Base-by-base conservation (phyloP, 2,797 vertebrate species). In the Odontamblyopus lacepedii region DNA sequence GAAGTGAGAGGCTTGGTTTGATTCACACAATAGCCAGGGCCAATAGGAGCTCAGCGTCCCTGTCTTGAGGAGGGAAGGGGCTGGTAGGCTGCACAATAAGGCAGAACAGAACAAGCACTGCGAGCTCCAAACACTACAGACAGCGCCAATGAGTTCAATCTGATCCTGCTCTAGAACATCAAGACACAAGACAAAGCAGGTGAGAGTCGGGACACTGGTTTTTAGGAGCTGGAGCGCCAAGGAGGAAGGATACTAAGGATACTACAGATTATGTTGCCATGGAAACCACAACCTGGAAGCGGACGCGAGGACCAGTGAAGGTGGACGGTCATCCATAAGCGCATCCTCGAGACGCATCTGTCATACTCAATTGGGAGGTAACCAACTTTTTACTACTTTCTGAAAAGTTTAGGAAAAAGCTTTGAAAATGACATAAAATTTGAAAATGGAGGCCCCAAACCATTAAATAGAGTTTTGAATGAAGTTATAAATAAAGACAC, bases 11-110 rank as follows among this genome's bases (percentile, higher is more conserved):
- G 79, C 79, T 86, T 75, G 79, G 77, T 86, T 88, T 87, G 84
- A 91, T 83, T 88, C 86, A 74, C 82, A 87, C 83, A 86, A 78
- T 80, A 82, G 90, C 83, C 76, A 78, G 81, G 82, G 72, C 91
- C 91, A 91, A 91, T 89, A 89, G 89, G 89, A 92, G 85, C 88
- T 13, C 89, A 81, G 85, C 91, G 88, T 91, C 90, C 88, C 91
- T 85, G 84, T 91, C 87, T 87, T 85, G 84, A 90, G 83, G 83
- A 89, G 86, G 89, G 83, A 90, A 86, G 81, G 80, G 89, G 87
- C 86, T 88, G 90, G 86, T 78, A 80, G 82, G 23, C 84, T 86
- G 89, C 87, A 88, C 83, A 91, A 72, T 87, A 76, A 92, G 88
- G 87, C 88, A 89, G 88, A 67, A 80, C 85, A 86, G 86, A 83